Evolutionary conservation across 2,888 invertebrate genomes (phyloP).

Genomic region (Diplolepis rosae): DNA sequence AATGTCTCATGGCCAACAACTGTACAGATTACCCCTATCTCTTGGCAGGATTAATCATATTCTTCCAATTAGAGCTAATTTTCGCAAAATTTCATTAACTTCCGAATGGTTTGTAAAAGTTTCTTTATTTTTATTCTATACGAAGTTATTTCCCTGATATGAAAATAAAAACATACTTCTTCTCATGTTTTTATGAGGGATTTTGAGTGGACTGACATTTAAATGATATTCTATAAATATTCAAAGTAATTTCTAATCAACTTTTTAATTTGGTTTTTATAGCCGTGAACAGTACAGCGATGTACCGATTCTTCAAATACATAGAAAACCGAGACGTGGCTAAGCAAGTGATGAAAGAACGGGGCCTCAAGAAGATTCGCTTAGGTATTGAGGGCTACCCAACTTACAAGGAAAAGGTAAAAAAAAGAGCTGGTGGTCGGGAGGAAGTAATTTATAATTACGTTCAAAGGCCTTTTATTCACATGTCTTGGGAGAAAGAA

Average conservation of each 20-base stretch:
- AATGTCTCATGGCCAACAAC: too few relatives aligned
- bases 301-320: conserved; percentile 99
- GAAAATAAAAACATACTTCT: too few relatives aligned
- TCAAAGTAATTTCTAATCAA: neutral
- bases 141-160: too few relatives aligned
- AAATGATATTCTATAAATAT: too few relatives aligned
- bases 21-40: too few relatives aligned
- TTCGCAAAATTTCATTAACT: too few relatives aligned
- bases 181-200: too few relatives aligned
- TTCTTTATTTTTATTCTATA: too few relatives aligned
- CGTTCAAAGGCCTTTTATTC: conserved; percentile 98
- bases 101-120: too few relatives aligned
- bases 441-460: conserved; percentile 99
- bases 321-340: conserved; percentile 99
- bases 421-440: conserved; percentile 93
- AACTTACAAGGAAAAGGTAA: conserved; percentile 99
- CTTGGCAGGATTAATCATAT: too few relatives aligned
- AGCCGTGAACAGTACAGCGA: conserved; percentile 94
- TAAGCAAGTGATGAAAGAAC: conserved; percentile 98
- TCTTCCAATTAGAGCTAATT: too few relatives aligned
- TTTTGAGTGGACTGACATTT: too few relatives aligned
- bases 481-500: conserved; percentile 99
- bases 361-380: conserved; percentile 98
- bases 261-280: conserved; percentile 57
- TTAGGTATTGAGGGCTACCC: conserved; percentile 99